phyloP scores from a whole-genome alignment of 1,140 invertebrate genomes.

The Bombus confusus region DNA sequence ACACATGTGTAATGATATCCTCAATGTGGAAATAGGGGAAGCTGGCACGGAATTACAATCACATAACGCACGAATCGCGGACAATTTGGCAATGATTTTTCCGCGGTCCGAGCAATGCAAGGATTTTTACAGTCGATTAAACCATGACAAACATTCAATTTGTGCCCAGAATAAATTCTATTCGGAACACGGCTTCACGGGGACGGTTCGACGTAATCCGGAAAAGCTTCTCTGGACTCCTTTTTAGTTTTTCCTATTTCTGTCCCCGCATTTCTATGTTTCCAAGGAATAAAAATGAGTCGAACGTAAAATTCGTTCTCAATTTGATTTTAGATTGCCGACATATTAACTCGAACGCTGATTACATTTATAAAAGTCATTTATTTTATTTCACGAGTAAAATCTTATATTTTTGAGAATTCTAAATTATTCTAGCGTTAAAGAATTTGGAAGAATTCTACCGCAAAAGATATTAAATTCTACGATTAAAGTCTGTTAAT shows the following conservation, averaged over 20 bases:
- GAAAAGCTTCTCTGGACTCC: not conserved
- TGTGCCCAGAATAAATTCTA: constrained; percentile 33
- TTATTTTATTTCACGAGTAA: too few relatives aligned
- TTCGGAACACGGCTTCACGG: constrained; percentile 23
- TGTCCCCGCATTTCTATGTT: not conserved
- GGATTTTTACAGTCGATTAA: constrained; percentile 55
- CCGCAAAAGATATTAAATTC: too few relatives aligned
- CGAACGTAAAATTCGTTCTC: not conserved
- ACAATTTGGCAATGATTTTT: constrained; percentile 54
- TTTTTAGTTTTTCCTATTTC: not conserved
- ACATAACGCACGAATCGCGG: constrained; percentile 35
- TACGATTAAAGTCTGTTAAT: too few relatives aligned
- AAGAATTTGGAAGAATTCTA: too few relatives aligned
- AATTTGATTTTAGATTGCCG: not conserved
- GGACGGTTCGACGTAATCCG: constrained; percentile 19
- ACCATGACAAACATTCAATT: constrained; percentile 59
- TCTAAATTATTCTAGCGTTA: too few relatives aligned
- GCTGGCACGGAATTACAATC: constrained; percentile 40
- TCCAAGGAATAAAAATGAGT: not conserved
- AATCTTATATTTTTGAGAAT: too few relatives aligned
- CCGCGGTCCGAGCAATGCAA: constrained; percentile 2
- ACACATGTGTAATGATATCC: constrained; percentile 35
- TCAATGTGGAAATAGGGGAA: not conserved
- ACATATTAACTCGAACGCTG: too few relatives aligned
- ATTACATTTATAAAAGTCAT: too few relatives aligned